phyloP scores from a whole-genome alignment of 1,140 invertebrate genomes.

The Phthorimaea operculella region DNA sequence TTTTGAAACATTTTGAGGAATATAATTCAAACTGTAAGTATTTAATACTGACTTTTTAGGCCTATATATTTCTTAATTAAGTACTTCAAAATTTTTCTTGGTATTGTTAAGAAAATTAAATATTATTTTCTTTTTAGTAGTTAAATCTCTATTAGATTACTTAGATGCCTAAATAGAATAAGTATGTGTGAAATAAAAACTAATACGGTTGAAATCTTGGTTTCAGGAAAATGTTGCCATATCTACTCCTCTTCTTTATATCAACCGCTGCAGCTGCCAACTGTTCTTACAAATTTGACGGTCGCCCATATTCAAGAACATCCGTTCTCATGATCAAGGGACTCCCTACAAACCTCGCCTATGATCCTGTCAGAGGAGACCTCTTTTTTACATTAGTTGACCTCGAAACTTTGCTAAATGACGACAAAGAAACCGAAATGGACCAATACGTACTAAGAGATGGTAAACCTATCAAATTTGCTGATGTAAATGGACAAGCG shows the following conservation, averaged over 20 bases:
- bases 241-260: conserved; percentile 30
- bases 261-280: conserved; percentile 30
- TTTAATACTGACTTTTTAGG: too few relatives aligned
- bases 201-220: too few relatives aligned
- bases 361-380: conserved; percentile 40
- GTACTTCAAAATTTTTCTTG: too few relatives aligned
- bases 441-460: conserved; percentile 51
- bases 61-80: too few relatives aligned
- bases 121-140: too few relatives aligned
- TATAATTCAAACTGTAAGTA: not conserved
- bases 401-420: conserved; percentile 44
- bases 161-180: too few relatives aligned
- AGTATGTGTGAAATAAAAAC: too few relatives aligned
- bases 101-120: too few relatives aligned
- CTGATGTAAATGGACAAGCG: conserved; percentile 48
- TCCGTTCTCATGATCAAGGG: conserved; percentile 48
- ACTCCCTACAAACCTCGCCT: conserved; percentile 50
- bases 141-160: too few relatives aligned
- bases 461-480: conserved; percentile 43
- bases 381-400: conserved; percentile 55
- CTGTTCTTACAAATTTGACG: conserved; percentile 39
- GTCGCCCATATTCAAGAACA: conserved; percentile 30
- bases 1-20: not conserved
- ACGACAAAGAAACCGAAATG: conserved; percentile 57
- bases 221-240: conserved; percentile 48